Evolutionary conservation across 2,888 invertebrate species (phyloP).

Genomic region (Lamellibrachia satsuma): DNA sequence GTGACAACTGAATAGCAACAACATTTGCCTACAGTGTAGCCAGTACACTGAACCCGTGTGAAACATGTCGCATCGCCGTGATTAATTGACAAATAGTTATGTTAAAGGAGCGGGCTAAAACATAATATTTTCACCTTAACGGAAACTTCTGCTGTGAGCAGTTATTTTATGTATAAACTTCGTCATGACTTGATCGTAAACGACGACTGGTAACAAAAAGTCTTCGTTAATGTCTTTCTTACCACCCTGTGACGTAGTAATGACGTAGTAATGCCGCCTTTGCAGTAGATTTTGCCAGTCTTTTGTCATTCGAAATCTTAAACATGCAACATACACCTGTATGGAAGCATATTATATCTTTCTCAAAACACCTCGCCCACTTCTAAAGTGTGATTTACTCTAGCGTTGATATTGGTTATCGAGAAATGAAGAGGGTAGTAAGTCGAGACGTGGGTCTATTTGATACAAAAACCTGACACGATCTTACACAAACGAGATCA

Average conservation of each 20-base stretch:
- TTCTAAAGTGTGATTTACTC: background rate
- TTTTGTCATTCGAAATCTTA: no score
- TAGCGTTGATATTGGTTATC: background rate
- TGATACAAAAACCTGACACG: background rate
- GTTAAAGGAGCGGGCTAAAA: background rate
- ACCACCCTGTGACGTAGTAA: no score
- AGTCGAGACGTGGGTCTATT: background rate
- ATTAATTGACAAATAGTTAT: background rate
- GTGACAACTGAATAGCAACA: no score
- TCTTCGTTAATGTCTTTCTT: background rate
- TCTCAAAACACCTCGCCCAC: no score
- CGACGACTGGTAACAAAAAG: background rate
- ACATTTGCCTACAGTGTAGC: no score
- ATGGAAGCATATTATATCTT: no score
- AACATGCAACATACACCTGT: no score
- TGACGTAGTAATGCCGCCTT: no score
- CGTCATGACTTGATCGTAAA: background rate
- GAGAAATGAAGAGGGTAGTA: background rate
- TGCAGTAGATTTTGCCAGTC: no score
- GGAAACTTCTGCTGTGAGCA: background rate
- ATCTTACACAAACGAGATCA: background rate
- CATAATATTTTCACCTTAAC: background rate
- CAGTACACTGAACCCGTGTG: background rate
- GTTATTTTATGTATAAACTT: background rate
- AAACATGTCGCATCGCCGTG: background rate